Base-by-base conservation (phyloP, 2,888 invertebrate genomes). In the Dascillus cervinus region DNA sequence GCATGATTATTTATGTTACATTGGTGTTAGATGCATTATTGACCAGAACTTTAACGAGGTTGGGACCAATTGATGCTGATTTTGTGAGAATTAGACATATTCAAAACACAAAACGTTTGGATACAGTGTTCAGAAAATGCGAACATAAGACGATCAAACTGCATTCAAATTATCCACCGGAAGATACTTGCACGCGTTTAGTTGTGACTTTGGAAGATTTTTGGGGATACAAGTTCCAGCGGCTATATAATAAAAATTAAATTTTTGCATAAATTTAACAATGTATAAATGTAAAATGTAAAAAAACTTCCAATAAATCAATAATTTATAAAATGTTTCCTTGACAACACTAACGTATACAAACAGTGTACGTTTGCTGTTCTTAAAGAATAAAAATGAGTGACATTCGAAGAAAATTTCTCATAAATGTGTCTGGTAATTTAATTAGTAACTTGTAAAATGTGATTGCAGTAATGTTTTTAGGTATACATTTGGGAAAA, bases 181-280 rank as follows among this genome's bases (percentile, higher is more conserved):
- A 47, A 22, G 44, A 46, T 23, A 48, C 46, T 2, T 40, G 37
- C 8, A 33, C 32, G 3, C 39, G 32, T 12, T 26, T 47, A 4
- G 29, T 48, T 1, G 40, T 44, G 11, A 41, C 40, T 27, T 30
- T 51, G 32, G 49, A 49, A 34, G 46, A 47, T 31, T 44, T 40
- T 26, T 49, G 46, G 43, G 46, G 42, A 4, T 50, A 44, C 29
- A 50, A 47, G 29, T 50, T 50, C 29, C 37, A 41, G n/a, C 20
- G 44, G 13, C 35, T 46, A 22, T 47, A 39, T 32, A 44, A 41
- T 29, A 46, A 43, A 37, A 43, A 39, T 25, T 41, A 34, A 40
- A n/a, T n/a, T n/a, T n/a, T n/a, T n/a, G n/a, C n/a, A n/a, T n/a
- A n/a, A n/a, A n/a, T n/a, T n/a, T n/a, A n/a, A n/a, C n/a, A n/a